Percentiles rank a stretch among this genome's conserved stretches.
Evolutionary conservation across 2,888 invertebrate genomes (phyloP).

Genomic region (Perithous albicinctus): DNA sequence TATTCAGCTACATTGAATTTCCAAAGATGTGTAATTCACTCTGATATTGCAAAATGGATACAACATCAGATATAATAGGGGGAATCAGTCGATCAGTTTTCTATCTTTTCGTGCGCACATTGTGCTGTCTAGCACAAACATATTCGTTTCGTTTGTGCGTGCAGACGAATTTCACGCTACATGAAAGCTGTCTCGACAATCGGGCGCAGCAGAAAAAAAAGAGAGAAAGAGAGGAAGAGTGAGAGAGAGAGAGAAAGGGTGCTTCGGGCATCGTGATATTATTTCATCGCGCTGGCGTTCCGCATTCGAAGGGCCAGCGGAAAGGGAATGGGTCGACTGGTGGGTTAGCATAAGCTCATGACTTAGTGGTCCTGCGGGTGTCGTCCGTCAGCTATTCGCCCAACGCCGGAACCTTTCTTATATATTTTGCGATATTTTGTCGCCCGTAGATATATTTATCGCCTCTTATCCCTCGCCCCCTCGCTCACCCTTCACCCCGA

Average conservation of each 20-base stretch:
- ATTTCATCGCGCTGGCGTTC: slow-evolving; percentile 75
- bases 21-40: too few relatives aligned
- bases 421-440: slow-evolving; percentile 83
- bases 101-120: slow-evolving; percentile 39
- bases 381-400: slow-evolving; percentile 78
- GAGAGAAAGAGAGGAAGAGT: too few relatives aligned
- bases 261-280: slow-evolving; percentile 75
- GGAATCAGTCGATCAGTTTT: too few relatives aligned
- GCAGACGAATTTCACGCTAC: slow-evolving; percentile 67
- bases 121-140: too few relatives aligned
- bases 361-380: slow-evolving; percentile 84
- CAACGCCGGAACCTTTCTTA: slow-evolving; percentile 75
- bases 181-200: slow-evolving; percentile 62
- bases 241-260: not conserved
- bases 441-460: slow-evolving; percentile 82
- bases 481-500: slow-evolving; percentile 27
- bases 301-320: slow-evolving; percentile 28
- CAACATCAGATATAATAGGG: too few relatives aligned
- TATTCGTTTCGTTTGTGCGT: slow-evolving; percentile 49
- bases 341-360: slow-evolving; percentile 82
- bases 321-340: slow-evolving; percentile 70
- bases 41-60: too few relatives aligned
- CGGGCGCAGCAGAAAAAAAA: slow-evolving; percentile 19
- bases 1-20: too few relatives aligned
- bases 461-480: slow-evolving; percentile 72